Evolutionary conservation across 2,888 invertebrate species (phyloP).

Genomic region (Amorpha juglandis): DNA sequence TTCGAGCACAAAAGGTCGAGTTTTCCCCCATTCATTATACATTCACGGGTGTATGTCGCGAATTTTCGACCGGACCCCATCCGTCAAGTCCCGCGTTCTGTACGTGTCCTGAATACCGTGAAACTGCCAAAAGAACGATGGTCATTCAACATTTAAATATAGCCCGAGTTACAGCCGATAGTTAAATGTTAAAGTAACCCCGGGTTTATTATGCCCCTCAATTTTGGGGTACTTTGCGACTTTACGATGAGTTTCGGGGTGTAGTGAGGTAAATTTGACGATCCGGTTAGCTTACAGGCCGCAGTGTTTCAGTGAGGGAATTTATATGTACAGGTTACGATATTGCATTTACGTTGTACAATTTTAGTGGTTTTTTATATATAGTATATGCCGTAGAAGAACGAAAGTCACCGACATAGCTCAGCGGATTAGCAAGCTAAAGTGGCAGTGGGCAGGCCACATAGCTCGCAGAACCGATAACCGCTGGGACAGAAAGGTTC

Average conservation of each 20-base stretch:
- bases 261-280: neutral
- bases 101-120: conserved; percentile 13
- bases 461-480: too few relatives aligned
- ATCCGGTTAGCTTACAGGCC: neutral
- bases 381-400: too few relatives aligned
- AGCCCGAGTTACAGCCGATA: conserved; percentile 1
- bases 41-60: neutral
- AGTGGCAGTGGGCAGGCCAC: too few relatives aligned
- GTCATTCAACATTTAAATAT: conserved; percentile 19
- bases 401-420: too few relatives aligned
- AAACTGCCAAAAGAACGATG: conserved; percentile 13
- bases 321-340: neutral
- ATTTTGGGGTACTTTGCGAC: conserved; percentile 11
- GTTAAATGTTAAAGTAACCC: conserved; percentile 14
- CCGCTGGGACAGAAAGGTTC: too few relatives aligned
- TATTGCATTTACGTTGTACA: too few relatives aligned
- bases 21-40: neutral
- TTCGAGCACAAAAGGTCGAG: conserved; percentile 9
- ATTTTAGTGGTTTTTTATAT: neutral
- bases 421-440: too few relatives aligned
- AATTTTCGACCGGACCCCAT: conserved; percentile 15
- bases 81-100: conserved; percentile 11
- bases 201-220: conserved; percentile 11
- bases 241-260: neutral
- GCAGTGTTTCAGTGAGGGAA: neutral